A percentile compares a stretch with the other conserved stretches of the same genome.
Conservation (phyloP, 2,888 invertebrate genomes). For the Oxytorus armatus region DNA sequence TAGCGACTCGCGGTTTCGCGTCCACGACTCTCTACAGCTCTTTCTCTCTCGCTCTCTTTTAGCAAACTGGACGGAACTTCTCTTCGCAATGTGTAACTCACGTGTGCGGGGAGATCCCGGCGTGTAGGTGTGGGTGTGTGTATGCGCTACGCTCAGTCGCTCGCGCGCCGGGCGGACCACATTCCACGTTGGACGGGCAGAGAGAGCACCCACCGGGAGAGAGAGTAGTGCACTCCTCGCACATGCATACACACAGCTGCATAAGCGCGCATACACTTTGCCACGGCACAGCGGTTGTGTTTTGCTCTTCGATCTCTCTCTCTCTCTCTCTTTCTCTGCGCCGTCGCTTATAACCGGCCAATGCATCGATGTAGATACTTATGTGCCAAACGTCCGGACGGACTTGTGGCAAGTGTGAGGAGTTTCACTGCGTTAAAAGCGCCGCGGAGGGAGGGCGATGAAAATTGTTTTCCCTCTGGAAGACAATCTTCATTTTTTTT, state of each 20-base stretch:
- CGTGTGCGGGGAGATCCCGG: conserved; percentile 65
- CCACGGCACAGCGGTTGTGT: conserved; percentile 4
- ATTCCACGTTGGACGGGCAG: conserved; percentile 83
- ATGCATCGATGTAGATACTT: conserved; percentile 30
- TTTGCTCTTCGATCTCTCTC: no score
- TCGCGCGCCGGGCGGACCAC: conserved; percentile 80
- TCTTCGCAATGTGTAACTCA: conserved; percentile 56
- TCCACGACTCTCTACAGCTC: conserved; percentile 28
- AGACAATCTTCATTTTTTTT: no score
- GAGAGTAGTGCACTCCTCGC: conserved; percentile 75
- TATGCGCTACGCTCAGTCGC: conserved; percentile 58
- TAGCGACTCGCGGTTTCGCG: conserved; percentile 6
- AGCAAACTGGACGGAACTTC: conserved; percentile 45
- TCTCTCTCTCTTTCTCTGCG: not conserved
- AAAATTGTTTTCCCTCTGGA: no score
- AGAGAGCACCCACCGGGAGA: conserved; percentile 71
- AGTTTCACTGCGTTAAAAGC: not conserved
- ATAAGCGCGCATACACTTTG: conserved; percentile 12
- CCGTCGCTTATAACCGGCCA: conserved; percentile 18
- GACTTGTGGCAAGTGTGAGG: not conserved
- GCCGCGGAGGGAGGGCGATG: no score
- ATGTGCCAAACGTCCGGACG: conserved; percentile 2
- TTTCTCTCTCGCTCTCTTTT: conserved; percentile 47
- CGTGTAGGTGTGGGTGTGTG: conserved; percentile 67
- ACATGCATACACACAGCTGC: conserved; percentile 70